Base-by-base conservation (phyloP, 2,113 vertebrate genomes). In the Scartelaos histophorus region DNA sequence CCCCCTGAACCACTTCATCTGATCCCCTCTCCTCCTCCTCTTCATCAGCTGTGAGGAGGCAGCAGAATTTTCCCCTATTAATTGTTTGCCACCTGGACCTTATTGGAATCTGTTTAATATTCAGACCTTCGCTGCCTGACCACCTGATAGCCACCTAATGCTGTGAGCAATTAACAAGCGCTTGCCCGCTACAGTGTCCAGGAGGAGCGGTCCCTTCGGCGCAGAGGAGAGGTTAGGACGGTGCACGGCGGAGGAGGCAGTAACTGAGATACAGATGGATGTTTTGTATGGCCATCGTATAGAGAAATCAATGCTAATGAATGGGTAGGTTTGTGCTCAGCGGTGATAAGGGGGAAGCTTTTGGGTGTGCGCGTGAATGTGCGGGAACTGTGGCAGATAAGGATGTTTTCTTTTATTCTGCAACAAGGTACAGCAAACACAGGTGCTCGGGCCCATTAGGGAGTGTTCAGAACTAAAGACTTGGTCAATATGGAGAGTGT, bases 251-350 rank as follows among this genome's bases (percentile, higher is more conserved):
- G 65, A 60, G 70, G 82, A 68, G 15, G 16, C 22, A 71, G n/a
- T 57, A 45, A 16, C 56, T 25, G 24, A 71, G 69, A 79, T 25
- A 74, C 56, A 60, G 58, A 61, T 22, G 12, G 47, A 82, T 57
- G 64, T 61, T 69, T 74, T 83, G 83, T 76, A 79, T 71, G 56
- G 66, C 70, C 67, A 75, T 84, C 85, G 68, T 73, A 82, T 43
- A 85, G 73, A 74, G 73, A 87, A 91, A 92, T 92, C 86, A 66
- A 85, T 92, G 84, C 80, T 85, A 91, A 91, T 91, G 82, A 89
- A 89, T 82, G 70, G 70, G 67, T 62, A 70, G 78, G 78, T 85
- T 87, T 58, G 46, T 84, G 82, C 71, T 66, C 35, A 2, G 45
- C n/a, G 43, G 76, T 15, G 88, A 92, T 92, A 91, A 90, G 73